Evolutionary conservation across 2,888 invertebrate genomes (phyloP), one percentile per base, ranked within the genome.

Genomic region (Lamellibrachia columna): DNA sequence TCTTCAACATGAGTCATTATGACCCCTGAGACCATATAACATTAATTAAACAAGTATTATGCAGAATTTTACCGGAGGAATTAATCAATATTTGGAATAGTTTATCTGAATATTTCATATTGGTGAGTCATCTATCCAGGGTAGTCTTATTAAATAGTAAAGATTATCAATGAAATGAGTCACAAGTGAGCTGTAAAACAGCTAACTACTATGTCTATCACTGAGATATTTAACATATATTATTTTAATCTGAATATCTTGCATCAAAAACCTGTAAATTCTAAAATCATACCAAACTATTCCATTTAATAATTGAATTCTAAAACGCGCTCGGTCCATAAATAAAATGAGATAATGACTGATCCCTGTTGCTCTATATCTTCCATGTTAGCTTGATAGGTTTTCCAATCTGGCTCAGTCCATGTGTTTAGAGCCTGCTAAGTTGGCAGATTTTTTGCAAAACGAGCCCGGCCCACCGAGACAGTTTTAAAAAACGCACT

Each of bases 1-100:
- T 75, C 15, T 75, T 75, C 75, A 75, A n/a, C 22, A 75, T 75
- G 75, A 75, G 75, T 75, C 75, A 75, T 3, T n/a, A 75, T 22
- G 6, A 75, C 75, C 22, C 75, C n/a, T 22, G 75, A 75, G 75
- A 75, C n/a, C 4, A 75, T 22, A 22, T 6, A 22, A 75, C 75
- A 75, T 75, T 75, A 75, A 75, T 75, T 75, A 75, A 75, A 75
- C 75, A 75, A 75, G 75, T 75, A 55, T 9, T 55, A 75, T 75
- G 22, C 75, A 75, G 75, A 75, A 3, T 75, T 75, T 6, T 75
- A 22, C 22, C 75, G 22, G n/a, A 40, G 15, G 22, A 1, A 75
- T 11, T 22, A 22, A 75, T 75, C 75, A 75, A 75, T 75, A 75
- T 22, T n/a, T 75, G 75, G 75, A 75, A 75, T 75, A 75, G 15